These are phyloP conservation scores for Oligia fasciuncula DNA, from an alignment of 2,888 invertebrate genomes.

Conservation along the genomic window DNA sequence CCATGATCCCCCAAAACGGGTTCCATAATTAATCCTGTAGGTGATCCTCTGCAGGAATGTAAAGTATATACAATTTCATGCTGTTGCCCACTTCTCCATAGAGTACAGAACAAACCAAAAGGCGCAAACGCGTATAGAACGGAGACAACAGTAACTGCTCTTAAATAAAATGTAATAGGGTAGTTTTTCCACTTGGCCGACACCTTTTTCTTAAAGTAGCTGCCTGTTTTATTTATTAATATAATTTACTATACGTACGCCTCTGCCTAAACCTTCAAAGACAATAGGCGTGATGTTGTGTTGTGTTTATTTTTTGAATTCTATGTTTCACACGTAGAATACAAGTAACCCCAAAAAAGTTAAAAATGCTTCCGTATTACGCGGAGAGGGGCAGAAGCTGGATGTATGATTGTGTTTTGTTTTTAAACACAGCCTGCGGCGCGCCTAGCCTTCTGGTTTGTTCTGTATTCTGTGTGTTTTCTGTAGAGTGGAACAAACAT, in stretches of 20 bases:
- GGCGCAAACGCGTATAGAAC: no score
- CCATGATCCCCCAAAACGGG: constrained; percentile 4
- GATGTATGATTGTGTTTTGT: neutral
- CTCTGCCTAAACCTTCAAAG: neutral
- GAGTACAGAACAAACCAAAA: constrained; percentile 14
- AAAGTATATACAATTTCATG: constrained; percentile 43
- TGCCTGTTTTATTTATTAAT: no score
- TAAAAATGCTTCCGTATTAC: neutral
- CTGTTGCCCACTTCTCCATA: neutral
- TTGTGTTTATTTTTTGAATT: neutral
- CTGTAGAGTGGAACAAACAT: constrained; percentile 35
- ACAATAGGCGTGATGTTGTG: no score
- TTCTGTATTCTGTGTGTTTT: constrained; percentile 29
- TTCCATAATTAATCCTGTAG: constrained; percentile 40
- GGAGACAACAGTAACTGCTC: neutral
- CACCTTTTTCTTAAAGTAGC: neutral
- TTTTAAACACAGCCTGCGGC: neutral
- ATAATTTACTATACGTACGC: neutral
- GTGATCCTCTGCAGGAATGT: constrained; percentile 36
- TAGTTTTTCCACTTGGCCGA: neutral
- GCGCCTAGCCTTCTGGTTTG: neutral
- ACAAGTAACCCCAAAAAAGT: neutral
- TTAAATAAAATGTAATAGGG: neutral
- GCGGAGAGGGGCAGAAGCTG: neutral
- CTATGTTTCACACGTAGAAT: neutral